Evolutionary conservation across 2,797 vertebrate genomes (phyloP), one percentile per base, ranked within the genome.

Genomic region (Neostethus bicornis): DNA sequence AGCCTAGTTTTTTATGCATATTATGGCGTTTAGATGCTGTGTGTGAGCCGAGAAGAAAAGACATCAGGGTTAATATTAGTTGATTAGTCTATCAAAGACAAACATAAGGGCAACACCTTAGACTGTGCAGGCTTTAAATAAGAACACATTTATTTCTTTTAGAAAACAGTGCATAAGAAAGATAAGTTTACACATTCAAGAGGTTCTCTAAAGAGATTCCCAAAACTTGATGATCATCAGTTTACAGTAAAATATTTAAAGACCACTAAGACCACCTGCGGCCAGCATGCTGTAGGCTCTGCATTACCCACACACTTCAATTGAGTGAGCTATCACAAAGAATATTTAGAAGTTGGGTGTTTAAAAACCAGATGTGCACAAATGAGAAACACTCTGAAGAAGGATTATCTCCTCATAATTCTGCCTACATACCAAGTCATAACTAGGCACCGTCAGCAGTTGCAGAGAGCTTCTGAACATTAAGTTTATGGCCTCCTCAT

Each of bases 401-500:
- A 52, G 43, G 75, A 77, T 81, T 66, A 77, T 68, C 53, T 66
- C 53, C 61, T 71, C 66, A 62, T 85, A 80, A 80, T 67, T 80
- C 80, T 76, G 60, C 61, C 63, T 70, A 62, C 51, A 61, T 76
- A 69, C 64, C 5, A 41, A 79, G 72, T 83, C 80, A 67, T 80
- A 83, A 86, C 74, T 66, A 77, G 61, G 72, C 55, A 14, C 51
- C 11, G 68, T 84, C 85, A 83, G 81, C 84, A 85, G 75, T 75
- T 77, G 64, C 67, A 28, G 56, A 81, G 80, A 76, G 62, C 70
- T 85, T 78, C 59, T 84, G 57, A 77, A 85, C 67, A 75, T 80
- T 75, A 84, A 66, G 68, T 91, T 89, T 88, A 87, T 75, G 66
- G 66, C 69, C 73, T 66, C 54, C 84, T 87, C 80, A 66, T 90